Base-by-base conservation (phyloP, 1,140 invertebrate species). In the Calephelis virginiensis region DNA sequence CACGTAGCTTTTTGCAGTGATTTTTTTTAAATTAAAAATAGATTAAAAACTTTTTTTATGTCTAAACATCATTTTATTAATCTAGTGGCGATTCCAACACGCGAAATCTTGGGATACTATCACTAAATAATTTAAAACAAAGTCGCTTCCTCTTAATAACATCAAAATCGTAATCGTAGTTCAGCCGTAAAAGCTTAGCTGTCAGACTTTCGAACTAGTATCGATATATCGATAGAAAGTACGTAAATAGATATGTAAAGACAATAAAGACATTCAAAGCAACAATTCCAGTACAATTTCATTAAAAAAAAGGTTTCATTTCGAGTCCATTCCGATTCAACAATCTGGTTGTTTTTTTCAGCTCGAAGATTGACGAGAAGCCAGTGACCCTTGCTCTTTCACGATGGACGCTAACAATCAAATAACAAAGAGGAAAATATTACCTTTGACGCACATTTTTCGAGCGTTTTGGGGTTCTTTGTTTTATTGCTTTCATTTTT, bases 391-490 rank as follows among this genome's bases (percentile, higher is more conserved):
- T 49, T 14, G 14, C 48, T 13, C 48, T 49, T 13, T 49, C 14
- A 12, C 48, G 48, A 49, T 49, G 48, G 48, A 49, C 48, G 48
- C n/a, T 13, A 49, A 49, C 48, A 49, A 2, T 49, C 6, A 49
- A 49, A 49, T 49, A 49, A 49, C 48, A 49, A 49, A 49, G 48
- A 49, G 48, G 48, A 49, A 49, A 49, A 49, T 49, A 49, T 49
- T 49, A 49, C 8, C 48, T 49, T 49, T 49, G 48, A 49, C 48
- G 48, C 48, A 49, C 48, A 49, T 50, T 50, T 50, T 50, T 50
- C 13, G 13, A 50, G 13, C 49, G 14, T 50, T 50, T 50, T 50
- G 13, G 49, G 13, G 7, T 50, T 50, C 49, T 50, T 50, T 50
- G 49, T 50, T 50, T 14, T 50, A 50, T 50, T 50, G 13, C 49